These are phyloP conservation scores for Anolis sagrei DNA, from an alignment of 2,113 vertebrate genomes.

Conservation along the genomic window DNA sequence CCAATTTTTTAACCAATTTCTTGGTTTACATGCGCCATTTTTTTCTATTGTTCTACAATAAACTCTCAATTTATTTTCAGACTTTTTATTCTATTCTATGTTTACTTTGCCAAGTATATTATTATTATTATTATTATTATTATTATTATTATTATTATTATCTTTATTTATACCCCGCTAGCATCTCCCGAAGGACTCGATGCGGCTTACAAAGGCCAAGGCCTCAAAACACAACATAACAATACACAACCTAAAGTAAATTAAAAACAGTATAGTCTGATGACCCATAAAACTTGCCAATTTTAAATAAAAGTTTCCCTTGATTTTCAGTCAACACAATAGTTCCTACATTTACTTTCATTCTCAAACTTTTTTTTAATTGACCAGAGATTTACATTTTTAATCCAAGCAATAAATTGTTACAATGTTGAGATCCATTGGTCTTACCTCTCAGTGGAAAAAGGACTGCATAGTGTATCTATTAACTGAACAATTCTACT, in stretches of 20 bases:
- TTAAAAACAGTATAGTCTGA: too few species aligned
- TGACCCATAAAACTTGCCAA: not conserved
- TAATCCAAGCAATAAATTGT: not conserved
- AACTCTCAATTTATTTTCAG: not conserved
- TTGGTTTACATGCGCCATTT: not conserved
- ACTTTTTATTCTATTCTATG: not conserved
- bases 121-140: not conserved
- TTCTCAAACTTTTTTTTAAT: too few species aligned
- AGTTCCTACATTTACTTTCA: not conserved
- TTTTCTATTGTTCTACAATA: not conserved
- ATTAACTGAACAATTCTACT: not conserved
- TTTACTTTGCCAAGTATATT: not conserved
- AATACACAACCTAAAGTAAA: too few species aligned
- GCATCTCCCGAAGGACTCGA: too few species aligned
- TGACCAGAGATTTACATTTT: not conserved
- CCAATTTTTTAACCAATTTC: not conserved
- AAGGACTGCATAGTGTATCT: not conserved
- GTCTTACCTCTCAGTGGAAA: not conserved
- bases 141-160: too few species aligned
- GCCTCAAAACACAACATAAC: too few species aligned
- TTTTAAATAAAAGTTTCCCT: not conserved
- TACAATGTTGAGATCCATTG: not conserved
- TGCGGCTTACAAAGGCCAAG: too few species aligned
- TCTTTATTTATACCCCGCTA: too few species aligned
- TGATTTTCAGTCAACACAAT: not conserved